Percentiles rank a stretch among this genome's conserved stretches.
phyloP scores from a whole-genome alignment of 2,113 vertebrate species.

The Colistium nudipinnis region DNA sequence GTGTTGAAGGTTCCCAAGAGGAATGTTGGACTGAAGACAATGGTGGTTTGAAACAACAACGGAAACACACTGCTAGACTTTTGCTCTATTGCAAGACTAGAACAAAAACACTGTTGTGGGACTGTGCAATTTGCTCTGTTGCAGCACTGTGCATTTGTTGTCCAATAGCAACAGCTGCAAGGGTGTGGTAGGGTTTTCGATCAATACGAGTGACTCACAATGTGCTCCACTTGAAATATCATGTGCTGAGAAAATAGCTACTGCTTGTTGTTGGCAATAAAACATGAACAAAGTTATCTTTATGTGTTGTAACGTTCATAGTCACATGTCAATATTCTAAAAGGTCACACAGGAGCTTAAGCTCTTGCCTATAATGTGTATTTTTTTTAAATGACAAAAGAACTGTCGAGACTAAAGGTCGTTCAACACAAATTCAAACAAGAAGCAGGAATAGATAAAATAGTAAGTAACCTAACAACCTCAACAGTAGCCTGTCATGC shows the following conservation, averaged over 20 bases:
- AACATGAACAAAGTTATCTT: background rate
- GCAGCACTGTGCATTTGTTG: background rate
- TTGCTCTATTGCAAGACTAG: background rate
- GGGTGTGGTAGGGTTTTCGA: conserved; percentile 8
- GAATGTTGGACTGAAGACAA: conserved; percentile 7
- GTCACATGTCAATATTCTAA: conserved; percentile 4
- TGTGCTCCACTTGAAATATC: conserved; percentile 1
- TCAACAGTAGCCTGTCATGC: background rate
- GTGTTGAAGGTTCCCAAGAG: background rate
- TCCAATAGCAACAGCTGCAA: conserved; percentile 16
- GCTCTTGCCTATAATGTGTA: background rate
- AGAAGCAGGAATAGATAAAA: background rate
- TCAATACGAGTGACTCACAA: conserved; percentile 24
- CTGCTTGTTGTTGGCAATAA: background rate
- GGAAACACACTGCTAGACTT: background rate
- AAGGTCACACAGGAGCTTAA: conserved; percentile 5
- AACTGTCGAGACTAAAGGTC: background rate
- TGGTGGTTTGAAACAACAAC: conserved; percentile 4
- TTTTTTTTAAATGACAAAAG: background rate
- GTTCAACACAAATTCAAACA: background rate
- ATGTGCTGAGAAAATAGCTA: background rate
- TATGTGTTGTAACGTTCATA: background rate
- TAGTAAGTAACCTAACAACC: too few species aligned
- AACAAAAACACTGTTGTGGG: background rate
- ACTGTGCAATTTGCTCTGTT: background rate